Conservation (phyloP, 2,797 vertebrate genomes). For the Babyrousa celebensis region DNA sequence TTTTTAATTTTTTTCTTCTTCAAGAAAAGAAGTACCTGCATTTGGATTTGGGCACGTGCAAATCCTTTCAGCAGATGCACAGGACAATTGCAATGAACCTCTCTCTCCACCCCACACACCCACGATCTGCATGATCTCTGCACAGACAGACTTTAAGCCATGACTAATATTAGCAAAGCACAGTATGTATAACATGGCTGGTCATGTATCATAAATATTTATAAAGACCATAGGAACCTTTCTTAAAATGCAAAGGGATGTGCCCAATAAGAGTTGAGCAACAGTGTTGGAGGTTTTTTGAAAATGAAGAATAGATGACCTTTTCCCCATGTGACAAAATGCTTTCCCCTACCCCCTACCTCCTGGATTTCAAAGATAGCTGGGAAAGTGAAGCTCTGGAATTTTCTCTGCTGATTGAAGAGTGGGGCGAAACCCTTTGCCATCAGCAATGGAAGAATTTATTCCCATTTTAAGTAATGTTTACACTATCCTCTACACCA, state of each 20-base stretch:
- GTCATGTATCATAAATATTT: slow-evolving; percentile 87
- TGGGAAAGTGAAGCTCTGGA: slow-evolving; percentile 46
- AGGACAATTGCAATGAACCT: slow-evolving; percentile 44
- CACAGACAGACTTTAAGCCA: slow-evolving; percentile 77
- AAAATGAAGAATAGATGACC: slow-evolving; percentile 85
- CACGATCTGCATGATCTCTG: slow-evolving; percentile 54
- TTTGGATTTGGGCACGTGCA: slow-evolving; percentile 37
- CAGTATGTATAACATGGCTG: slow-evolving; percentile 78
- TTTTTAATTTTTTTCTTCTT: neutral
- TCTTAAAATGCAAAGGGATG: slow-evolving; percentile 80
- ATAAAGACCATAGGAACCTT: slow-evolving; percentile 86
- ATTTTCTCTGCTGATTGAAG: slow-evolving; percentile 82
- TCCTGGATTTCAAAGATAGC: slow-evolving; percentile 79
- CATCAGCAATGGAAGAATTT: slow-evolving; percentile 82
- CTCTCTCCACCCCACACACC: slow-evolving; percentile 43
- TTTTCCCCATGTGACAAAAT: slow-evolving; percentile 85
- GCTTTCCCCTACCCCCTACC: neutral
- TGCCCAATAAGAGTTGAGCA: slow-evolving; percentile 57
- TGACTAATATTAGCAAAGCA: slow-evolving; percentile 84
- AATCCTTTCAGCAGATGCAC: slow-evolving; percentile 64
- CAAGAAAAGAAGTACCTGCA: slow-evolving; percentile 60
- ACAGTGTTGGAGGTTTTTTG: slow-evolving; percentile 76
- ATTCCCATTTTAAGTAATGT: slow-evolving; percentile 92
- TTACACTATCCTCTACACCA: slow-evolving; percentile 64
- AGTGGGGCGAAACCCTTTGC: slow-evolving; percentile 75